Evolutionary conservation across 2,113 vertebrate species (phyloP), one percentile per base, ranked within the genome.

Genomic region (Numida meleagris): DNA sequence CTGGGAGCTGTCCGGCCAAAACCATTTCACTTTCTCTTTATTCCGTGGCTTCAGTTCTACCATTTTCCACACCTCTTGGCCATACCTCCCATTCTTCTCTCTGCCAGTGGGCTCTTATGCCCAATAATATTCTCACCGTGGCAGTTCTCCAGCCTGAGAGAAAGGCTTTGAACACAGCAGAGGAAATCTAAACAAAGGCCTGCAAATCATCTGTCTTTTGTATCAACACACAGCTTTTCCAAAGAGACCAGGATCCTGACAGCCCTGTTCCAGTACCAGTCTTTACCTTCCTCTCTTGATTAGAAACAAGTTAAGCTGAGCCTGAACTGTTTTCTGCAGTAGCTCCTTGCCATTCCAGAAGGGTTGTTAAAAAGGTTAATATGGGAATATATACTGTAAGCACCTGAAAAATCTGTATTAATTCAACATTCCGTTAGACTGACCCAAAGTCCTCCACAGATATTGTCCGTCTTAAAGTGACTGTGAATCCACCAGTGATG

Each of bases 111-210:
- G 24, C 7, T 80, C 72, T 62, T 93, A 88, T 1, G 2, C 50
- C 46, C 4, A 3, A 23, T 18, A 88, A 57, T 74, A 82, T n/a
- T 80, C 72, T 33, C 55, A 73, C 38, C 38, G 3, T 70, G 82
- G 76, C 92, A 93, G 33, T 40, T 67, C 76, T 94, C 72, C 79
- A 93, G 76, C 12, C 42, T 91, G 59, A 38, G 76, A 91, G n/a
- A 96, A 94, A 11, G 42, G 34, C 34, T 67, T 74, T 96, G 82
- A 38, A 40, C 1, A 4, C 15, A 91, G 67, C 65, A 46, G 45
- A 58, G 33, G 55, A 95, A 94, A 67, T 42, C 79, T 88, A 83
- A 93, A 66, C 63, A 85, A 71, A 88, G 72, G 55, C 36, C 68
- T 50, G 45, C 25, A 45, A 88, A 91, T 50, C 42, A 50, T 77